Percentiles rank a stretch among this genome's conserved stretches.
These are phyloP conservation scores for Monodelphis domestica DNA, from an alignment of 2,797 vertebrate genomes.

Conservation along the genomic window DNA sequence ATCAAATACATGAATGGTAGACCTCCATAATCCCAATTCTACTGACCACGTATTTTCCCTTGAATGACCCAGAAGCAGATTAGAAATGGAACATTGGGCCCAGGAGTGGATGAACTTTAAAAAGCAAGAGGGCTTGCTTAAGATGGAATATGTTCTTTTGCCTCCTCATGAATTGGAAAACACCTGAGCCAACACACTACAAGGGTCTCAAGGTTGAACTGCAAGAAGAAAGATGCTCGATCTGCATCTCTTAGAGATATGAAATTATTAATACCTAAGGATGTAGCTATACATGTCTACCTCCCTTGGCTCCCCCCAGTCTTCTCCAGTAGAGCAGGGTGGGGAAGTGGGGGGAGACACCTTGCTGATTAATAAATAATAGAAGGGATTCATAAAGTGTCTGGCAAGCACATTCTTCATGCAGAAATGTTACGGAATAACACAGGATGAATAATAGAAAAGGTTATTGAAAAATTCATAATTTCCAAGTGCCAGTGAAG, in stretches of 20 bases:
- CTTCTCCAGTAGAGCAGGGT: conserved; percentile 63
- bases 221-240: conserved; percentile 18
- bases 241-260: background rate
- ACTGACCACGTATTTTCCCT: background rate
- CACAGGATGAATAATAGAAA: conserved; percentile 95
- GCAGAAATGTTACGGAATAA: conserved; percentile 91
- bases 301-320: conserved; percentile 67
- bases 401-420: conserved; percentile 87
- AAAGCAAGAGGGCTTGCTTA: background rate
- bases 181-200: background rate
- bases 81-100: background rate
- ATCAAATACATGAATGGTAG: background rate
- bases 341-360: conserved; percentile 82
- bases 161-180: background rate
- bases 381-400: conserved; percentile 90
- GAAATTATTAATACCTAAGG: conserved; percentile 77
- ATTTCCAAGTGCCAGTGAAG: conserved; percentile 91
- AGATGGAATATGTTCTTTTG: background rate
- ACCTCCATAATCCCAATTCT: background rate
- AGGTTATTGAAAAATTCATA: conserved; percentile 94
- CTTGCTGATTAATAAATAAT: conserved; percentile 93
- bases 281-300: conserved; percentile 73
- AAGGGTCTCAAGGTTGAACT: background rate
- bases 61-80: background rate
- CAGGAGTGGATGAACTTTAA: background rate